phyloP scores from a whole-genome alignment of 2,888 invertebrate genomes.

The Caenorhabditis sulstoni region DNA sequence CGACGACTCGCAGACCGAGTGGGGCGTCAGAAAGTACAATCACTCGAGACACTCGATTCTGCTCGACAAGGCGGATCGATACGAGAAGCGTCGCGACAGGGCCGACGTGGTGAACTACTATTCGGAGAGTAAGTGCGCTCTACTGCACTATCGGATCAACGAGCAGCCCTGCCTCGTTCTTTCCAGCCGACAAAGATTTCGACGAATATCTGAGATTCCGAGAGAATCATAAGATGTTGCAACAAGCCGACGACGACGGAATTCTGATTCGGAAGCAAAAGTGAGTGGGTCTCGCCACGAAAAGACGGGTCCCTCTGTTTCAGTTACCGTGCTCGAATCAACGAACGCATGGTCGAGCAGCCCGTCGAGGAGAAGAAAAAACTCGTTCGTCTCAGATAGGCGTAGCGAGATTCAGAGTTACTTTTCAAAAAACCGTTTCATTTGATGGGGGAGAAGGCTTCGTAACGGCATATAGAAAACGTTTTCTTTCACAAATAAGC shows the following conservation, averaged over 20 bases:
- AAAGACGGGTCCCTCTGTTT: background rate
- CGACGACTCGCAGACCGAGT: conserved; percentile 2
- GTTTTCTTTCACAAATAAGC: conserved; percentile 20
- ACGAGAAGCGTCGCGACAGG: background rate
- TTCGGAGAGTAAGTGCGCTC: background rate
- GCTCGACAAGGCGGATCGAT: conserved; percentile 33
- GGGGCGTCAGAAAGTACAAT: background rate
- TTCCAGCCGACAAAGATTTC: conserved; percentile 23
- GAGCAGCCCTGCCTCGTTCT: too few species aligned
- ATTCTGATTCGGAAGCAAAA: conserved; percentile 35
- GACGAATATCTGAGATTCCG: conserved; percentile 37
- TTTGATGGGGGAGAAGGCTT: too few species aligned
- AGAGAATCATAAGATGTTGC: conserved; percentile 40
- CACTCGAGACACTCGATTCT: conserved; percentile 37
- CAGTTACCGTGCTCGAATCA: conserved; percentile 43
- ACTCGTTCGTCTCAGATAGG: background rate
- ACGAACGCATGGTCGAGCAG: conserved; percentile 37
- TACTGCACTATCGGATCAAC: too few species aligned
- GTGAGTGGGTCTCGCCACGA: too few species aligned
- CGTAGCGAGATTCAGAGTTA: too few species aligned
- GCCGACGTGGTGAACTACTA: conserved; percentile 26
- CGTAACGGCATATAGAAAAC: background rate
- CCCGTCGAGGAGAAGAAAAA: conserved; percentile 3
- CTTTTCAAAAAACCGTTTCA: too few species aligned
- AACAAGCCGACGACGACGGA: conserved; percentile 26